Evolutionary conservation across 2,113 vertebrate species (phyloP), one percentile per base, ranked within the genome.

Genomic region (Tinamus guttatus): DNA sequence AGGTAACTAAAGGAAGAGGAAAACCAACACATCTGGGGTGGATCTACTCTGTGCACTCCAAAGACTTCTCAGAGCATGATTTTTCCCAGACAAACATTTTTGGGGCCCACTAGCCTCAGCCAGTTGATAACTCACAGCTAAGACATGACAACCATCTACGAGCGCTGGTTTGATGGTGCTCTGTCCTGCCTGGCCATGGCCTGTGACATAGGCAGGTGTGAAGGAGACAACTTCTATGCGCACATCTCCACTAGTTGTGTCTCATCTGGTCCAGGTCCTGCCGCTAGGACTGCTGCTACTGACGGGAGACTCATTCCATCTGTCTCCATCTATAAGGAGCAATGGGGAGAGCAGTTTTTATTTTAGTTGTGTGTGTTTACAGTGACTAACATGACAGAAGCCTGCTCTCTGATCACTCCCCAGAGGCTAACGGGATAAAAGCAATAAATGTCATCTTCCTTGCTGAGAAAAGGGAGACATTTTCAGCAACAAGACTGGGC

Each of bases 391-490:
- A 4, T n/a, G 47, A 38, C 10, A 47, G 80, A 64, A 77, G 78
- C 11, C 24, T 84, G 80, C 30, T 74, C 24, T 54, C 40, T 81
- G 34, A 59, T 87, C 62, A 13, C 14, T 76, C 56, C 38, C 65
- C 65, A 36, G 80, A 49, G 28, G 36, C 38, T 68, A 45, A 0
- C 12, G 43, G 60, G 36, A 41, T 3, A 51, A 47, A 71, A 80
- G 17, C 38, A 92, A 87, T 54, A 82, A 85, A 92, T 59, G 30
- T 13, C 34, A 64, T 64, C 47, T 78, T 62, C n/a, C 87, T 81
- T 47, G 32, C 22, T 88, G 65, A 62, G 79, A 88, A 88, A 81
- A 62, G 8, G 34, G 77, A 96, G 60, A 70, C 59, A 30, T 81
- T 88, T 81, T 65, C 78, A 78, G 73, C 71, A 91, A 52, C 68